Evolutionary conservation across 2,797 vertebrate genomes (phyloP).

Genomic region (Esox masquinongy): DNA sequence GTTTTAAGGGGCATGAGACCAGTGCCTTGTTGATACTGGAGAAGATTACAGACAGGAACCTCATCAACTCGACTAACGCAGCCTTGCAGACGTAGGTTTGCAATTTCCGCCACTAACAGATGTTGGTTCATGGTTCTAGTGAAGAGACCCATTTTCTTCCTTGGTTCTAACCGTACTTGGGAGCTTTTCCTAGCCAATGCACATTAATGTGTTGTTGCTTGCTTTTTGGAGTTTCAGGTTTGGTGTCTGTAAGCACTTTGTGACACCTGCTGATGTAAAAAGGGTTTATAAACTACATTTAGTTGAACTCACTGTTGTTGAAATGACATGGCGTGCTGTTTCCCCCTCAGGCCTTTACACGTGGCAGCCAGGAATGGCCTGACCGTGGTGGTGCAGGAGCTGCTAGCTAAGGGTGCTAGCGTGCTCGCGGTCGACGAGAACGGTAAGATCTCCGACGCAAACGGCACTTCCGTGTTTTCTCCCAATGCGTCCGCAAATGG

Average conservation of each 20-base stretch:
- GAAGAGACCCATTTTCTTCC: too few species aligned
- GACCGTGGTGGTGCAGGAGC: constrained; percentile 96
- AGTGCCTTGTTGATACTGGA: constrained; percentile 99
- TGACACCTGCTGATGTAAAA: too few species aligned
- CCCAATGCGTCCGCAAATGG: background rate
- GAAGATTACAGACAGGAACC: constrained; percentile 96
- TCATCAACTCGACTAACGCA: constrained; percentile 97
- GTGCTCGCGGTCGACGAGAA: constrained; percentile 97
- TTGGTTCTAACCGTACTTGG: too few species aligned
- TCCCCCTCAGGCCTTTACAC: constrained; percentile 86
- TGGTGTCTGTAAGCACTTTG: too few species aligned
- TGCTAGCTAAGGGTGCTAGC: constrained; percentile 94
- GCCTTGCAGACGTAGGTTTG: constrained; percentile 96
- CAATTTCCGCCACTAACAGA: too few species aligned
- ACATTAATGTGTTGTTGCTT: too few species aligned
- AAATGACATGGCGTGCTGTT: background rate
- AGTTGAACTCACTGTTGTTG: too few species aligned
- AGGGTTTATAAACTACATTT: too few species aligned
- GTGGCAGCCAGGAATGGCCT: constrained; percentile 97
- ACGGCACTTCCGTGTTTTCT: background rate
- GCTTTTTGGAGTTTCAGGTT: too few species aligned
- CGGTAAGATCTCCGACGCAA: constrained; percentile 72
- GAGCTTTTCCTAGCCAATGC: too few species aligned
- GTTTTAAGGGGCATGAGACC: constrained; percentile 94
- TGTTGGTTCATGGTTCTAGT: too few species aligned